Conservation (phyloP, 2,113 vertebrate genomes). For the Hypomesus transpacificus region DNA sequence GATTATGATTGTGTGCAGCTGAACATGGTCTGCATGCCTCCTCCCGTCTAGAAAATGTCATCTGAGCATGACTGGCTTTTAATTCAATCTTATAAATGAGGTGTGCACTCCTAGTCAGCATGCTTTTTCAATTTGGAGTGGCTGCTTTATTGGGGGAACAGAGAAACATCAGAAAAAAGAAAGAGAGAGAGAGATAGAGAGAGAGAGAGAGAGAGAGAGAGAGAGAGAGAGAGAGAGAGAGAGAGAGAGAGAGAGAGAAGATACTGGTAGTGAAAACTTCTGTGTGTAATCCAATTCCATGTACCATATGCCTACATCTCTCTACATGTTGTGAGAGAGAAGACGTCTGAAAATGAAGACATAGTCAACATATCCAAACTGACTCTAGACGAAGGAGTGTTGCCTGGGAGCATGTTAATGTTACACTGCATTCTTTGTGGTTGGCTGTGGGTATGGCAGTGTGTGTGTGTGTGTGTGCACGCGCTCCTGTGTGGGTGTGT, state of each 20-base stretch:
- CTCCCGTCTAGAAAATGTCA: constrained; percentile 60
- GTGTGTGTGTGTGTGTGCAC: constrained; percentile 22
- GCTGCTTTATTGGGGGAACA: constrained; percentile 69
- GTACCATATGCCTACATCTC: constrained; percentile 70
- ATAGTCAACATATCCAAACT: constrained; percentile 68
- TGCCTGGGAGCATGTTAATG: constrained; percentile 72
- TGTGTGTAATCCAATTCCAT: constrained; percentile 71
- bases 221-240: constrained; percentile 24
- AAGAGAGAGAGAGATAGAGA: constrained; percentile 13
- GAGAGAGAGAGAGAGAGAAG: constrained; percentile 42
- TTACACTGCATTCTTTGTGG: constrained; percentile 67
- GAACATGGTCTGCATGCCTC: constrained; percentile 39
- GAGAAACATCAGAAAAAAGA: constrained; percentile 55
- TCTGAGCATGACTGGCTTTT: constrained; percentile 71
- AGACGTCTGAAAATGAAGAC: constrained; percentile 73
- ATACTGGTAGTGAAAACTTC: constrained; percentile 70
- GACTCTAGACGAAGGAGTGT: constrained; percentile 69
- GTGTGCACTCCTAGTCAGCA: constrained; percentile 69
- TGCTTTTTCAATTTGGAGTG: constrained; percentile 74
- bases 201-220: not conserved
- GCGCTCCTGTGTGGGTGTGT: not conserved
- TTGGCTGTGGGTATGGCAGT: constrained; percentile 39
- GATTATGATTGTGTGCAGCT: constrained; percentile 69
- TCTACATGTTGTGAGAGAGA: constrained; percentile 66
- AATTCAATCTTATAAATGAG: constrained; percentile 77